phyloP scores from a whole-genome alignment of 2,113 vertebrate species.

The Chionodraco myersi region DNA sequence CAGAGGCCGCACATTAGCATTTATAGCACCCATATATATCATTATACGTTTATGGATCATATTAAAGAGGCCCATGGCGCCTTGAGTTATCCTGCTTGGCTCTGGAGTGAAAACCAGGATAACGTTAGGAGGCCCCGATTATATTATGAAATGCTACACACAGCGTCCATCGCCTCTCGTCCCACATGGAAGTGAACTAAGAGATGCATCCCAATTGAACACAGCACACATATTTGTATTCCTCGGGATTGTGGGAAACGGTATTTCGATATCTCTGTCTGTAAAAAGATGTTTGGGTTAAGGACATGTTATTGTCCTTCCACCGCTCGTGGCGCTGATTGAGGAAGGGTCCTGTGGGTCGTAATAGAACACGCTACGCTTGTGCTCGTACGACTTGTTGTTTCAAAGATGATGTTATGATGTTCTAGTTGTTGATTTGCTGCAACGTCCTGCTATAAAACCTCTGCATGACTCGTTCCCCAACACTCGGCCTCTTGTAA shows the following conservation, averaged over 20 bases:
- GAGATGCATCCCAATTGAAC: too few species aligned
- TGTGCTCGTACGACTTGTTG: background rate
- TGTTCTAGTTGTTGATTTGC: background rate
- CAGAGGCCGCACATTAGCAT: constrained; percentile 5
- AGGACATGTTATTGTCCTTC: too few species aligned
- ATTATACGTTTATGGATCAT: background rate
- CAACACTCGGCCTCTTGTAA: constrained; percentile 9
- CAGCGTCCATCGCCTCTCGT: too few species aligned
- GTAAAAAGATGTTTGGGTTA: too few species aligned
- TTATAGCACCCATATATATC: background rate
- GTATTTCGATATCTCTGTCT: too few species aligned
- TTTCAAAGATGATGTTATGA: background rate
- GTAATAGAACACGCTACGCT: too few species aligned
- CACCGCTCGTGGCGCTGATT: too few species aligned
- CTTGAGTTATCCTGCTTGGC: constrained; percentile 11
- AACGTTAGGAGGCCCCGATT: constrained; percentile 28
- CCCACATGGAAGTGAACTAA: too few species aligned
- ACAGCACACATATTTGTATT: too few species aligned
- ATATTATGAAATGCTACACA: background rate
- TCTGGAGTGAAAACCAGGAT: constrained; percentile 53
- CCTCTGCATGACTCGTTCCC: constrained; percentile 20
- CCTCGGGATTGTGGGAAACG: too few species aligned
- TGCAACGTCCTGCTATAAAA: constrained; percentile 4
- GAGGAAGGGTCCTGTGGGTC: too few species aligned
- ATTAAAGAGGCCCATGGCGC: background rate